Evolutionary conservation across 2,888 invertebrate species (phyloP).

Genomic region (Ethmia dodecea): DNA sequence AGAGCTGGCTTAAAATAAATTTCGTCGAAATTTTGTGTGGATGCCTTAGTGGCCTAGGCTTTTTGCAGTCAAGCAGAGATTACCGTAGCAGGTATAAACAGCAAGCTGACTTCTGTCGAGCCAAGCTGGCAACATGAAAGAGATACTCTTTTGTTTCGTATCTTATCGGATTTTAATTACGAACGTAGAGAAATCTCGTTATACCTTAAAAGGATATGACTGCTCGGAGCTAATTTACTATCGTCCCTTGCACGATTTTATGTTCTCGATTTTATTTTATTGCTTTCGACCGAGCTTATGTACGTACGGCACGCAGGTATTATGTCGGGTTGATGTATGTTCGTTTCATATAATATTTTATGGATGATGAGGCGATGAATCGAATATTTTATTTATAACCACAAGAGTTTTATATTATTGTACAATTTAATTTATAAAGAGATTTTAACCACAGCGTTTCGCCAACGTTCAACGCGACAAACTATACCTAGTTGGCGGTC

Average conservation of each 20-base stretch:
- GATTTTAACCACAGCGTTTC: too few species aligned
- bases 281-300: slow-evolving; percentile 38
- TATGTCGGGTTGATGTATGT: slow-evolving; percentile 28
- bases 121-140: slow-evolving; percentile 34
- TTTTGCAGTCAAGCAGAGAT: neutral
- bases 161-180: slow-evolving; percentile 77
- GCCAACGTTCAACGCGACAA: too few species aligned
- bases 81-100: too few species aligned
- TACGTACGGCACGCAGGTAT: slow-evolving; percentile 40
- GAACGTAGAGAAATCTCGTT: slow-evolving; percentile 71
- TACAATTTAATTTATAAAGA: too few species aligned
- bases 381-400: slow-evolving; percentile 2
- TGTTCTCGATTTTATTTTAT: slow-evolving; percentile 59
- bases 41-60: neutral
- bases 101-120: too few species aligned
- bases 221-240: slow-evolving; percentile 64
- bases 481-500: too few species aligned
- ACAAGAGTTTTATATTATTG: too few species aligned
- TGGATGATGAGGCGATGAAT: slow-evolving; percentile 22
- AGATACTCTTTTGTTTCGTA: slow-evolving; percentile 68
- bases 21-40: slow-evolving; percentile 41
- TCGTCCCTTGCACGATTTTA: slow-evolving; percentile 60
- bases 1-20: slow-evolving; percentile 50
- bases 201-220: slow-evolving; percentile 71
- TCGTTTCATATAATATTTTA: slow-evolving; percentile 33